Evolutionary conservation across 2,888 invertebrate species (phyloP).

Genomic region (Ectobius pallidus): DNA sequence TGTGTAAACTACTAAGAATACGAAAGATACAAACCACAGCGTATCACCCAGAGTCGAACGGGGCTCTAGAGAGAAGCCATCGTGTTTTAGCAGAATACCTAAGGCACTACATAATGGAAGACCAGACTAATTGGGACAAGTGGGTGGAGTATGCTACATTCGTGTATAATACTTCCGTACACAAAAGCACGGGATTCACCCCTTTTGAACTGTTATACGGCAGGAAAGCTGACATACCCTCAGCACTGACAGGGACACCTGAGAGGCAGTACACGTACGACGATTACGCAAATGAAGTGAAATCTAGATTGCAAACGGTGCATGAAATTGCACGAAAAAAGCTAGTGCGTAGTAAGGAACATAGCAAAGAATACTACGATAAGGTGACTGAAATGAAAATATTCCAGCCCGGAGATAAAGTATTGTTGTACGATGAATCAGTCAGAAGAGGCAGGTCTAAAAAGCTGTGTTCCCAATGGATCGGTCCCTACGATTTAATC

Average conservation of each 20-base stretch:
- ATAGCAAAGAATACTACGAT: not conserved
- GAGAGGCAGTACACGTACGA: not conserved
- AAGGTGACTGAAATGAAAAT: not conserved
- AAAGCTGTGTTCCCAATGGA: not conserved
- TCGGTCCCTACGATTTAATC: not conserved
- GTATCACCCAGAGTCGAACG: constrained; percentile 3
- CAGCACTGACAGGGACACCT: not conserved
- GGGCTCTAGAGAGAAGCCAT: constrained; percentile 12
- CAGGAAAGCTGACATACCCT: not conserved
- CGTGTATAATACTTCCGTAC: constrained; percentile 6
- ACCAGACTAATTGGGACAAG: constrained; percentile 12
- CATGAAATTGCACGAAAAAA: not conserved
- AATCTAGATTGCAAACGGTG: not conserved
- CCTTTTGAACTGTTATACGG: constrained; percentile 17
- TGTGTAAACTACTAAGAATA: constrained; percentile 28
- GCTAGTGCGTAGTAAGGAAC: too few relatives aligned
- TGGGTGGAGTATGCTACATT: not conserved
- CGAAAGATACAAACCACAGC: constrained; percentile 8
- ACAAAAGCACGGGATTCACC: not conserved
- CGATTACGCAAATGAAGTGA: not conserved
- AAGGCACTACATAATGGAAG: not conserved
- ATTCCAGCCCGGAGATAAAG: not conserved
- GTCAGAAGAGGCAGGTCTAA: not conserved
- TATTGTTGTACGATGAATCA: not conserved
- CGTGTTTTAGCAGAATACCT: constrained; percentile 10